Base-by-base conservation (phyloP, 2,888 invertebrate species). In the Mesoligia furuncula region DNA sequence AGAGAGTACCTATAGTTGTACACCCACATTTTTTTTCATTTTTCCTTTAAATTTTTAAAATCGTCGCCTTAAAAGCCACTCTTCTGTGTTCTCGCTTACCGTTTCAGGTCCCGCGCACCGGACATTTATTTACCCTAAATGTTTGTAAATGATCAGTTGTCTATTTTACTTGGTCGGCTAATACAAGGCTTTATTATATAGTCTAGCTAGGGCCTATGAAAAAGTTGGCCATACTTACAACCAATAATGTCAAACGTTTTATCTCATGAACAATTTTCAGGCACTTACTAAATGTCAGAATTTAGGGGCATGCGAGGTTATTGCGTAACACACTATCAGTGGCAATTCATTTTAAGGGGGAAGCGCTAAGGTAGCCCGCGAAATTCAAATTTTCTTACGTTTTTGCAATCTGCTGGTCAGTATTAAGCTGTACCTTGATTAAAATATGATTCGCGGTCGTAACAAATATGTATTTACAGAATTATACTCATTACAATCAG, bases 91-190 rank as follows among this genome's bases (percentile, higher is more conserved):
- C 20, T 27, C 20, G 20, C 20, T 31, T n/a, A 65, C 45, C n/a
- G 36, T 67, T 17, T 27, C 7, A 57, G 24, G 24, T 54, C 2
- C 24, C n/a, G 20, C 24, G 51, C 24, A 48, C 20, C 67, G 15
- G 31, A 66, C 42, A 31, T 11, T 7, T n/a, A 36, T n/a, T 68
- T n/a, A 73, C 27, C 3, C 3, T 36, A 8, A 39, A 39, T 39
- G 39, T 71, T 73, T 27, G 15, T 27, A 24, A 51, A 27, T 51
- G 27, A 69, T 48, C 24, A 54, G 51, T 73, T 73, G 73, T 73
- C 73, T 74, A 17, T 8, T 73, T 59, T 36, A 11, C 27, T 51
- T 75, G 24, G 39, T 36, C n/a, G 27, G 27, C 2, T 27, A 51
- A 31, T 31, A 51, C 20, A 75, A 75, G 51, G 20, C 62, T 73